A percentile compares a stretch with the other conserved stretches of the same genome.
These are phyloP conservation scores for Andrena praecox DNA, from an alignment of 2,888 invertebrate genomes.

Conservation along the genomic window DNA sequence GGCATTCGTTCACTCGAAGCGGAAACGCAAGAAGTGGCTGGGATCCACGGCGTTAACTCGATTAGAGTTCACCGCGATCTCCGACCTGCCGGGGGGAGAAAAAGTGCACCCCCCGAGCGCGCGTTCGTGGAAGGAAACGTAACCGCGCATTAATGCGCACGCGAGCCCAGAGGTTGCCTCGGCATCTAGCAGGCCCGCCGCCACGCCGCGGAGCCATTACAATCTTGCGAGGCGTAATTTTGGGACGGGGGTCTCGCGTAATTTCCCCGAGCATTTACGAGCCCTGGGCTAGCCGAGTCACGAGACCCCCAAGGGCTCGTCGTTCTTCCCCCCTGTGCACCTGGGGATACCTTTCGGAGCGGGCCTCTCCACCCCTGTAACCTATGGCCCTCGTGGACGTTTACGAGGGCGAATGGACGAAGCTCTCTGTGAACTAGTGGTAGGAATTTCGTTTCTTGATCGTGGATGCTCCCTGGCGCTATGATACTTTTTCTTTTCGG, in stretches of 20 bases:
- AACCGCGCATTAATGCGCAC: conserved; percentile 50
- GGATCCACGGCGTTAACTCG: conserved; percentile 32
- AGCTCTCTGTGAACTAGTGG: conserved; percentile 55
- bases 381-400: conserved; percentile 59
- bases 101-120: not conserved
- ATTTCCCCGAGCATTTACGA: conserved; percentile 73
- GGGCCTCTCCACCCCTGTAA: conserved; percentile 47
- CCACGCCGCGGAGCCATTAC: conserved; percentile 64
- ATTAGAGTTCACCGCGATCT: conserved; percentile 30
- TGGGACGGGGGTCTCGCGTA: conserved; percentile 68
- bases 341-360: conserved; percentile 54
- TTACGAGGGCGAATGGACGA: conserved; percentile 66
- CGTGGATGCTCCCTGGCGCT: no score
- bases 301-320: conserved; percentile 64
- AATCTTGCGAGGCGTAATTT: conserved; percentile 75
- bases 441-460: not conserved
- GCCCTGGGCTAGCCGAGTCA: conserved; percentile 52
- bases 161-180: conserved; percentile 27
- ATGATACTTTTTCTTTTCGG: no score
- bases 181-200: conserved; percentile 46
- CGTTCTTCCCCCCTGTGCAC: conserved; percentile 53
- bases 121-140: conserved; percentile 31
- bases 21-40: conserved; percentile 39
- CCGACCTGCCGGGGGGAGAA: not conserved
- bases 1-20: conserved; percentile 21